Evolutionary conservation across 92 coral and sea anemone genomes (phyloP).

Genomic region (Epizoanthus stellaris): DNA sequence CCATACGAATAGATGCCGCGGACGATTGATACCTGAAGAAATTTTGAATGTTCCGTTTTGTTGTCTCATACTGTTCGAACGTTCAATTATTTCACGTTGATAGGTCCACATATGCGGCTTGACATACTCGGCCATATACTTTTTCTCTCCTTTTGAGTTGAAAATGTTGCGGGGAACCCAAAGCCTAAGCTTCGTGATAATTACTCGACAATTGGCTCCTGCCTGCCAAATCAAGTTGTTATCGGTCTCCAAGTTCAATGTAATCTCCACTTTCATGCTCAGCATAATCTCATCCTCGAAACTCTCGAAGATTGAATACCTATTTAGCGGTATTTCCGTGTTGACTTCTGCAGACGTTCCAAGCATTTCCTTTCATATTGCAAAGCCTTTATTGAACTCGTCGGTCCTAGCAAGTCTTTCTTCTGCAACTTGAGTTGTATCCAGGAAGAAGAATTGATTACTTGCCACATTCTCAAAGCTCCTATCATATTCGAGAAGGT

Average conservation of each 20-base stretch:
- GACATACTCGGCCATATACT: neutral
- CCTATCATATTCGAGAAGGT: no score
- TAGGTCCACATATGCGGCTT: neutral
- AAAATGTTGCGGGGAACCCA: neutral
- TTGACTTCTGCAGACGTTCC: no score
- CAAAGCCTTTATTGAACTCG: no score
- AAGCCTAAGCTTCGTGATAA: neutral
- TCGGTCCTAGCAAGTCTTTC: no score
- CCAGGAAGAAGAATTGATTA: no score
- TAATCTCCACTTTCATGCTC: neutral
- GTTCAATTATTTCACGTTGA: neutral
- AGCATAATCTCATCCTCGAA: no score
- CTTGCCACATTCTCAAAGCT: no score
- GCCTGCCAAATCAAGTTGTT: neutral
- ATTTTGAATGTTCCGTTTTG: neutral
- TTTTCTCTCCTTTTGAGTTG: neutral
- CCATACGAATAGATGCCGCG: neutral
- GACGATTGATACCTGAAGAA: neutral
- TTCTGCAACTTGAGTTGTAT: no score
- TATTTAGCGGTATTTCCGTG: neutral
- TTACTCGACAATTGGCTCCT: neutral
- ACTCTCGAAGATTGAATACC: neutral
- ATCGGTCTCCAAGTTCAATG: neutral
- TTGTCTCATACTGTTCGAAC: neutral
- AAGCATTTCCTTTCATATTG: no score